phyloP scores from a whole-genome alignment of 2,113 vertebrate genomes.

The Bambusicola thoracicus region DNA sequence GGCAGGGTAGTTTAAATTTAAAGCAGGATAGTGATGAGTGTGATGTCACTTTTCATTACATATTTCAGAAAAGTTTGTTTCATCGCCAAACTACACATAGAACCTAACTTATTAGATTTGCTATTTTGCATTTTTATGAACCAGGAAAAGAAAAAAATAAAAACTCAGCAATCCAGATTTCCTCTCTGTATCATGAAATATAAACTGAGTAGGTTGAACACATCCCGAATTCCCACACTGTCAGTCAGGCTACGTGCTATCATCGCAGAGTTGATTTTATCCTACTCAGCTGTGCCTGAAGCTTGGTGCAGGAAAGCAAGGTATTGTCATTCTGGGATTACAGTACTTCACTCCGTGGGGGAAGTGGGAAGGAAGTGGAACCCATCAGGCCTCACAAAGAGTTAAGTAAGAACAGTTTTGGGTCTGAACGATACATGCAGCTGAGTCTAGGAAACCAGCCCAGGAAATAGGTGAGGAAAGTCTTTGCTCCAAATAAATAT shows the following conservation, averaged over 20 bases:
- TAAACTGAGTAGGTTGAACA: conserved; percentile 46
- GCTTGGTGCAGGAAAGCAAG: neutral
- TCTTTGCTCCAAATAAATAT: neutral
- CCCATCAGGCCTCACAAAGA: neutral
- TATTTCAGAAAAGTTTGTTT: conserved; percentile 74
- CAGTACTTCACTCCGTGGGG: neutral
- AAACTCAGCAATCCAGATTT: conserved; percentile 40
- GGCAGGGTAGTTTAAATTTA: conserved; percentile 68
- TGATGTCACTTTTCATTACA: conserved; percentile 75
- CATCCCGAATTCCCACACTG: neutral
- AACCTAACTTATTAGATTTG: conserved; percentile 68
- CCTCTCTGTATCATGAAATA: conserved; percentile 45
- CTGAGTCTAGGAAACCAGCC: neutral
- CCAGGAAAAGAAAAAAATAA: neutral
- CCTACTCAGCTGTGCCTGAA: conserved; percentile 52
- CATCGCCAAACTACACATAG: conserved; percentile 71
- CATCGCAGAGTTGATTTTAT: conserved; percentile 1
- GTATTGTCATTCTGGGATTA: neutral
- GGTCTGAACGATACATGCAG: neutral
- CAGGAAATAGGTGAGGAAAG: neutral
- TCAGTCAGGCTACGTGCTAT: neutral
- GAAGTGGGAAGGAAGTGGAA: neutral
- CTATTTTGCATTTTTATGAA: conserved; percentile 76
- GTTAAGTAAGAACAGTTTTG: neutral
- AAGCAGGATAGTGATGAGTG: conserved; percentile 69